These are phyloP conservation scores for Eupsilia transversa DNA, from an alignment of 2,888 invertebrate genomes.

Conservation along the genomic window DNA sequence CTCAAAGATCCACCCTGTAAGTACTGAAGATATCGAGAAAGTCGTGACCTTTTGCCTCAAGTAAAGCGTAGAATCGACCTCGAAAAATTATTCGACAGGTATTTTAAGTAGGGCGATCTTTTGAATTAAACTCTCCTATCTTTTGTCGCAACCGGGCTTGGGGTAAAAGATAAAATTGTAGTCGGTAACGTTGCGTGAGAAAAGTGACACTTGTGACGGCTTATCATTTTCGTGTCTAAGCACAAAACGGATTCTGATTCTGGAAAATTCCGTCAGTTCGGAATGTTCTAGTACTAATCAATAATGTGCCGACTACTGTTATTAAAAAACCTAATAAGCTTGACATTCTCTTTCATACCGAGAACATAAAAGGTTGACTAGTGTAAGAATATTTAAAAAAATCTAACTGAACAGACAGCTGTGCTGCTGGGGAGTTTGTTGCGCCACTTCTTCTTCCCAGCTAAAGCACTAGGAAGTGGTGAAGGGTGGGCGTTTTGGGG, in stretches of 20 bases:
- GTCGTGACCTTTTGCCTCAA: conserved; percentile 17
- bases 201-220: neutral
- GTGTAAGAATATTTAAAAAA: too few relatives aligned
- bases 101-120: conserved; percentile 12
- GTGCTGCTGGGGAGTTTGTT: too few relatives aligned
- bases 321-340: neutral
- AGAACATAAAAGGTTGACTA: too few relatives aligned
- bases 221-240: neutral
- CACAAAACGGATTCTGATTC: neutral
- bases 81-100: neutral
- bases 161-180: conserved; percentile 4
- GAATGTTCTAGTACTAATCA: neutral
- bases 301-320: neutral
- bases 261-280: neutral
- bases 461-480: too few relatives aligned
- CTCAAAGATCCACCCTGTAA: neutral
- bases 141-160: conserved; percentile 16
- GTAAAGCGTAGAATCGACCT: neutral
- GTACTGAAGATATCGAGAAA: conserved; percentile 10
- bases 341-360: too few relatives aligned
- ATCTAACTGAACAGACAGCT: too few relatives aligned
- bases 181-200: neutral
- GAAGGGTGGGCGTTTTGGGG: too few relatives aligned
- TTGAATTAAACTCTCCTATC: conserved; percentile 1
- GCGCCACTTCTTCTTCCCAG: too few relatives aligned